A percentile compares a stretch with the other conserved stretches of the same genome.
phyloP scores from a whole-genome alignment of 2,113 vertebrate species.

The Heterochromis multidens region DNA sequence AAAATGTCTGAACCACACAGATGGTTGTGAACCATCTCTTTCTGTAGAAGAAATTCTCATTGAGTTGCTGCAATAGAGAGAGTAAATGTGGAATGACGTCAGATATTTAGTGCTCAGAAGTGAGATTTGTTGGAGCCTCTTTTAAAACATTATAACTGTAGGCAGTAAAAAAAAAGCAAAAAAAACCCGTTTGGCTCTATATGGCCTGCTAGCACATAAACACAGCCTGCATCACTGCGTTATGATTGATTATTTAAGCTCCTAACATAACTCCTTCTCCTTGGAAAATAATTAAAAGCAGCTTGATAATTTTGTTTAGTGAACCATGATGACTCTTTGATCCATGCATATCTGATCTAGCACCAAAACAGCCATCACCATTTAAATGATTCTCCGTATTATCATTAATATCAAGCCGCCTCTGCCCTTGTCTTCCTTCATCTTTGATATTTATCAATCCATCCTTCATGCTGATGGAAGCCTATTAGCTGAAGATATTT shows the following conservation, averaged over 20 bases:
- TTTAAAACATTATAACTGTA: not conserved
- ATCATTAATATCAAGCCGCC: conserved; percentile 28
- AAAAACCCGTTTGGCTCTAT: not conserved
- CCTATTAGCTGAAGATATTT: conserved; percentile 36
- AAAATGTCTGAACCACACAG: not conserved
- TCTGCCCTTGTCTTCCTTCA: not conserved
- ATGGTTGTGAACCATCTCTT: not conserved
- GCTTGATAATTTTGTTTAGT: conserved; percentile 22
- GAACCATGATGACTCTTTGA: conserved; percentile 34
- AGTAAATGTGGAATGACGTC: not conserved
- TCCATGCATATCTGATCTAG: conserved; percentile 5
- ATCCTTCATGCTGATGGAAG: conserved; percentile 31
- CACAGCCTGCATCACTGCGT: not conserved
- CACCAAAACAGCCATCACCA: not conserved
- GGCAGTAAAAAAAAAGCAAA: not conserved
- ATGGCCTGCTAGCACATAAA: not conserved
- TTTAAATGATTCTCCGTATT: conserved; percentile 15
- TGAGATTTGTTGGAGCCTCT: not conserved
- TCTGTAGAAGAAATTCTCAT: not conserved
- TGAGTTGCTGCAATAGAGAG: not conserved
- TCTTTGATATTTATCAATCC: conserved; percentile 38
- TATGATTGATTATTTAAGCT: conserved; percentile 25
- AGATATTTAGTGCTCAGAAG: not conserved
- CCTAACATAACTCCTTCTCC: not conserved
- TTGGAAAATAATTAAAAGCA: not conserved